A percentile compares a stretch with the other conserved stretches of the same genome.
phyloP scores from a whole-genome alignment of 2,113 vertebrate genomes.

The Erinaceus europaeus region DNA sequence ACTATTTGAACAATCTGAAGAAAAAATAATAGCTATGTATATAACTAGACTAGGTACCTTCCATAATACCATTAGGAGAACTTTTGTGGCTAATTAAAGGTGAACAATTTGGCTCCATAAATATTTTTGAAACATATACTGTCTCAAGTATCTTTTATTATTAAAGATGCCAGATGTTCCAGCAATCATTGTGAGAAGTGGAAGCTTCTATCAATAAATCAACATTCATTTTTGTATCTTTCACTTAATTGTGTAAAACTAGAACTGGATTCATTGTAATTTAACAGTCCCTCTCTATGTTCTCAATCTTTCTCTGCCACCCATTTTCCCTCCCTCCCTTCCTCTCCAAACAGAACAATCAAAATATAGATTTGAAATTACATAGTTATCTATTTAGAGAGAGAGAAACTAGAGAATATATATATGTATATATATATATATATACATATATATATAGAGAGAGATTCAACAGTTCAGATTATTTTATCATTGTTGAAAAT shows the following conservation, averaged over 20 bases:
- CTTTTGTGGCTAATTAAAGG: not conserved
- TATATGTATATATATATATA: no score
- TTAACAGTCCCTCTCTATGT: not conserved
- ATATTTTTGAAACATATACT: not conserved
- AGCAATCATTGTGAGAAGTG: not conserved
- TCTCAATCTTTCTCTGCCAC: no score
- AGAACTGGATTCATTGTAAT: not conserved
- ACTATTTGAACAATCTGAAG: not conserved
- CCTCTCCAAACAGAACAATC: no score
- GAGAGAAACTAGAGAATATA: not conserved
- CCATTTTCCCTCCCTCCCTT: no score
- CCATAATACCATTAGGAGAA: not conserved
- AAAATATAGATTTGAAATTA: no score
- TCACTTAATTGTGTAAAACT: not conserved
- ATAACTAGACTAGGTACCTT: not conserved
- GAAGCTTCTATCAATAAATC: not conserved
- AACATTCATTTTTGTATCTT: not conserved
- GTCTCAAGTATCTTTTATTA: not conserved
- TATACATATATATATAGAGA: not conserved
- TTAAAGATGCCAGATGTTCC: not conserved
- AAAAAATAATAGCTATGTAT: not conserved
- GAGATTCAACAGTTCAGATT: not conserved
- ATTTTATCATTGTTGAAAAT: not conserved
- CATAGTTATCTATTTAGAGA: no score
- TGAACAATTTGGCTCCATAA: not conserved